A percentile compares a stretch with the other conserved stretches of the same genome.
Evolutionary conservation across 2,113 vertebrate genomes (phyloP).

Genomic region (Sclerurus mexicanus): DNA sequence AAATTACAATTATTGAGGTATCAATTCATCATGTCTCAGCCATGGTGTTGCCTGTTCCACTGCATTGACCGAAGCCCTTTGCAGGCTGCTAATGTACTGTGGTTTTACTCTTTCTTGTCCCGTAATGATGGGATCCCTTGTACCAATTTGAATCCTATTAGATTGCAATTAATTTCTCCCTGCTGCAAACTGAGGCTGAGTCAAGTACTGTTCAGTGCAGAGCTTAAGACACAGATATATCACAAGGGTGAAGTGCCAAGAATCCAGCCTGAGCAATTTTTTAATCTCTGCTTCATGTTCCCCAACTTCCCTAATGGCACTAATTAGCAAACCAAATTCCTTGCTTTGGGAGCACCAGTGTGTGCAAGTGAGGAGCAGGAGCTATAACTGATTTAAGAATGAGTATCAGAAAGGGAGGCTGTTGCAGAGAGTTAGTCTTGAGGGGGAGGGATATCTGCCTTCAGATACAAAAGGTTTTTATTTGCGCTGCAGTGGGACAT

Average conservation of each 20-base stretch:
- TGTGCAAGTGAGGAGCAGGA: neutral
- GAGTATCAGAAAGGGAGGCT: neutral
- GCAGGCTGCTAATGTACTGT: conserved; percentile 38
- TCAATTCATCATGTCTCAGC: conserved; percentile 56
- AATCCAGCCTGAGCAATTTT: neutral
- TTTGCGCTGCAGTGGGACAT: neutral
- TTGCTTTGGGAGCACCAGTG: neutral
- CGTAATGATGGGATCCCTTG: conserved; percentile 55
- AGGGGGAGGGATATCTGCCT: neutral
- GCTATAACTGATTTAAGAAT: neutral
- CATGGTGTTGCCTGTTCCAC: conserved; percentile 41
- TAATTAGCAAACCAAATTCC: conserved; percentile 50
- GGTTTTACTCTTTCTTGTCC: conserved; percentile 52
- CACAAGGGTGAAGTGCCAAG: conserved; percentile 17
- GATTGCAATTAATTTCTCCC: conserved; percentile 64
- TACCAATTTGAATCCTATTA: conserved; percentile 70
- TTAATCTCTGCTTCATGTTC: conserved; percentile 31
- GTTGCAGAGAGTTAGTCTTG: neutral
- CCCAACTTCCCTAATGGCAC: neutral
- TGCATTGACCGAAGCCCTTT: conserved; percentile 49
- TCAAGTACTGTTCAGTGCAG: conserved; percentile 26
- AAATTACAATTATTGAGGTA: conserved; percentile 52
- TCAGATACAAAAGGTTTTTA: neutral
- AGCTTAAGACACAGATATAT: neutral
- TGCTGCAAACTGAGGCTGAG: conserved; percentile 34